phyloP scores from a whole-genome alignment of 1,140 invertebrate genomes.

The Pinna nobilis region DNA sequence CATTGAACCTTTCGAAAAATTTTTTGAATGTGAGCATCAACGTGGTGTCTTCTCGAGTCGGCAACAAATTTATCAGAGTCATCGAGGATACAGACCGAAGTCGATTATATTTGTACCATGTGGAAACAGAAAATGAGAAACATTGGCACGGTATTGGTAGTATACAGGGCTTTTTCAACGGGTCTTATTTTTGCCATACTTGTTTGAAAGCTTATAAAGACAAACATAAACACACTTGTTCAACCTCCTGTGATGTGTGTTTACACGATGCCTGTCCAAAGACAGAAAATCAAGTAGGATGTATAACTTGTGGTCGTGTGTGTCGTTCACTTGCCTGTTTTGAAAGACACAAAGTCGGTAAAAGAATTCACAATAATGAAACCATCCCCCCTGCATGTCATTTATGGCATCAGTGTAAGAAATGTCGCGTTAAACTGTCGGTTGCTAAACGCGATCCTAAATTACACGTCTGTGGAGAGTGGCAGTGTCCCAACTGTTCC shows the following conservation, averaged over 20 bases:
- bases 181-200: conserved; percentile 14
- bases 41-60: conserved; percentile 15
- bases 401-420: conserved; percentile 23
- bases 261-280: conserved; percentile 3
- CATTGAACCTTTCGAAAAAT: conserved; percentile 28
- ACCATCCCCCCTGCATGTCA: conserved; percentile 21
- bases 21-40: conserved; percentile 24
- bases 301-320: conserved; percentile 12
- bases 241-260: conserved; percentile 26
- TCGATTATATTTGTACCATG: conserved; percentile 26
- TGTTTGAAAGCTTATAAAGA: conserved; percentile 33
- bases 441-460: conserved; percentile 4
- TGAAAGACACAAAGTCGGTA: conserved; percentile 16
- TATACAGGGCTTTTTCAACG: conserved; percentile 29
- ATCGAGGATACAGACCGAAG: neutral
- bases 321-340: conserved; percentile 31
- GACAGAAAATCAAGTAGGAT: conserved; percentile 6
- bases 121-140: conserved; percentile 16
- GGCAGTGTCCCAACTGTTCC: conserved; percentile 21
- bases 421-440: conserved; percentile 25
- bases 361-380: conserved; percentile 11
- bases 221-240: conserved; percentile 26
- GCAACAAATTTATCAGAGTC: conserved; percentile 31
- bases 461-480: conserved; percentile 6
- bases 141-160: conserved; percentile 30